A percentile compares a stretch with the other conserved stretches of the same genome.
Evolutionary conservation across 1,140 invertebrate genomes (phyloP).

Genomic region (Drosophila bipectinata): DNA sequence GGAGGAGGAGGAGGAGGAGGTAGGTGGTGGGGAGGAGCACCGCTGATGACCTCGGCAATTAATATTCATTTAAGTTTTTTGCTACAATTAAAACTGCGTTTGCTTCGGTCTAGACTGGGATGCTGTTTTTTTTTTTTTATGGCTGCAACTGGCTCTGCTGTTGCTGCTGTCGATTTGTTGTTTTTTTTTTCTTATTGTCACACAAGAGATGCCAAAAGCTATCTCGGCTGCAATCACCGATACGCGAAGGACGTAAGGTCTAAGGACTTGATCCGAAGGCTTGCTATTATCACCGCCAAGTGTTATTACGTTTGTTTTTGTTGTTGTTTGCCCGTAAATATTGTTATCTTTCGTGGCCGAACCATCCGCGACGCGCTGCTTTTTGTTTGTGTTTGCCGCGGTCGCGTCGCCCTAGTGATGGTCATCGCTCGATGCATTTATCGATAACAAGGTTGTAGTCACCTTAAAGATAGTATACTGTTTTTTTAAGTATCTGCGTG

Average conservation of each 20-base stretch:
- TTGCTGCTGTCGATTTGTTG: neutral
- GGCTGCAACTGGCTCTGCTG: neutral
- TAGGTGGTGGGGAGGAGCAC: slow-evolving; percentile 12
- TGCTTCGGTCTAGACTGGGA: slow-evolving; percentile 16
- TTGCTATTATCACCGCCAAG: slow-evolving; percentile 12
- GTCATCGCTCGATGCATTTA: neutral
- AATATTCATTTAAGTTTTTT: slow-evolving; percentile 70
- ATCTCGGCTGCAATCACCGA: slow-evolving; percentile 6
- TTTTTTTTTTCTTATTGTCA: slow-evolving; percentile 35
- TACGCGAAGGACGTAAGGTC: neutral
- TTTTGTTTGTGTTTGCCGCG: slow-evolving; percentile 7
- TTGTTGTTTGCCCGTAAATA: slow-evolving; percentile 18
- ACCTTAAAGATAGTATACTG: neutral
- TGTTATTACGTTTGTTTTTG: slow-evolving; percentile 24
- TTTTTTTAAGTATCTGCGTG: neutral
- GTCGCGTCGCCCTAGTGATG: slow-evolving; percentile 5
- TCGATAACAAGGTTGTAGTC: neutral
- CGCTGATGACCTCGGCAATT: slow-evolving; percentile 66
- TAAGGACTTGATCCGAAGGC: slow-evolving; percentile 1
- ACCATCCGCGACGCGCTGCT: slow-evolving; percentile 14
- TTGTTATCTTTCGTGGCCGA: slow-evolving; percentile 26
- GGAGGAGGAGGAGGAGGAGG: neutral
- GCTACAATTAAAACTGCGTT: slow-evolving; percentile 30
- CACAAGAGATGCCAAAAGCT: slow-evolving; percentile 6
- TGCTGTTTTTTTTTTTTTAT: neutral